phyloP scores from a whole-genome alignment of 2,113 vertebrate genomes.

The Stigmatopora nigra region DNA sequence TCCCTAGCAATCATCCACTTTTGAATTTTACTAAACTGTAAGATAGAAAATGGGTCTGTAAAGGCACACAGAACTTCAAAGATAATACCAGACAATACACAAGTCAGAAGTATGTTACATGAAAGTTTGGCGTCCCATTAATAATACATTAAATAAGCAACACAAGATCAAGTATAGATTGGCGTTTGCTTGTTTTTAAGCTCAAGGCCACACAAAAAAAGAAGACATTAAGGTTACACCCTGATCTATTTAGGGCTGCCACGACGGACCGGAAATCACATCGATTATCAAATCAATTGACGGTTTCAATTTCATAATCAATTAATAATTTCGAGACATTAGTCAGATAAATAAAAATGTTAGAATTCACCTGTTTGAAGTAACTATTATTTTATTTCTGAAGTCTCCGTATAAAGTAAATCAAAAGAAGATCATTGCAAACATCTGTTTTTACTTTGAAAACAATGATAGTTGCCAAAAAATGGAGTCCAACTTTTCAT shows the following conservation, averaged over 20 bases:
- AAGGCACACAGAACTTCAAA: neutral
- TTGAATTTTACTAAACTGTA: neutral
- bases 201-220: neutral
- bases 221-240: no score
- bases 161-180: neutral
- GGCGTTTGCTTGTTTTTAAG: neutral
- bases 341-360: no score
- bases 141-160: neutral
- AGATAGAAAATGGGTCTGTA: neutral
- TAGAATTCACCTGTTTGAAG: no score
- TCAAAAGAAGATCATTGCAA: no score
- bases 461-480: neutral
- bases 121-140: neutral
- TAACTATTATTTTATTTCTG: no score
- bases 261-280: no score
- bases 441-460: no score
- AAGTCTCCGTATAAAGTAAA: no score
- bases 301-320: no score
- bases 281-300: no score
- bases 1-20: neutral
- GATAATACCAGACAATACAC: neutral
- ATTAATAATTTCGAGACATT: no score
- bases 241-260: no score
- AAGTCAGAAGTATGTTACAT: neutral
- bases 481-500: neutral